A percentile compares a stretch with the other conserved stretches of the same genome.
Evolutionary conservation across 2,113 vertebrate species (phyloP).

Genomic region (Odontophorus gujanensis): DNA sequence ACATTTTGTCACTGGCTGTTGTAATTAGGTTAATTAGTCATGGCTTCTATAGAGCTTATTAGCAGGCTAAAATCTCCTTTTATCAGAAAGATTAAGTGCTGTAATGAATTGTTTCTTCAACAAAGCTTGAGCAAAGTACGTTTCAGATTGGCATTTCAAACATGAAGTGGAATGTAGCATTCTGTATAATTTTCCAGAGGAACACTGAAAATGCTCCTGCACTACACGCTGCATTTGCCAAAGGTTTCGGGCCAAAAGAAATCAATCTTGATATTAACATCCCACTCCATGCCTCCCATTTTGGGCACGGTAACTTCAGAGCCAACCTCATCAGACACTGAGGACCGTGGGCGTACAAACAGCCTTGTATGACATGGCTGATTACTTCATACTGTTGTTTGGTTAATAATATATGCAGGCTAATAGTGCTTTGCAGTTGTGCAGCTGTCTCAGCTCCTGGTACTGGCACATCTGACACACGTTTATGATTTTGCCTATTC

Average conservation of each 20-base stretch:
- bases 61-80: slow-evolving; percentile 69
- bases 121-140: slow-evolving; percentile 52
- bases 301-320: slow-evolving; percentile 2
- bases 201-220: background rate
- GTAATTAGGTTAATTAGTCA: slow-evolving; percentile 82
- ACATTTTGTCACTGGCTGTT: slow-evolving; percentile 70
- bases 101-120: slow-evolving; percentile 66
- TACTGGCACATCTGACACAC: background rate
- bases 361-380: background rate
- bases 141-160: slow-evolving; percentile 44
- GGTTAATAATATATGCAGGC: background rate
- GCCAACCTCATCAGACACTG: slow-evolving; percentile 15
- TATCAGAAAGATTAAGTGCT: slow-evolving; percentile 71
- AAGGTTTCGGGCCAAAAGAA: slow-evolving; percentile 5
- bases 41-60: slow-evolving; percentile 75
- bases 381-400: background rate
- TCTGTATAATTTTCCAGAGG: slow-evolving; percentile 23
- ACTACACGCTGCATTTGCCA: background rate
- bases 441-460: background rate
- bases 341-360: background rate
- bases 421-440: background rate
- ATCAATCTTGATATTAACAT: slow-evolving; percentile 30
- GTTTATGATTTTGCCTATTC: background rate
- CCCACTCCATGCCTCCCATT: background rate
- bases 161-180: slow-evolving; percentile 14